Conservation (phyloP, 2,888 invertebrate genomes). For the Cryptophagus acutangulus region DNA sequence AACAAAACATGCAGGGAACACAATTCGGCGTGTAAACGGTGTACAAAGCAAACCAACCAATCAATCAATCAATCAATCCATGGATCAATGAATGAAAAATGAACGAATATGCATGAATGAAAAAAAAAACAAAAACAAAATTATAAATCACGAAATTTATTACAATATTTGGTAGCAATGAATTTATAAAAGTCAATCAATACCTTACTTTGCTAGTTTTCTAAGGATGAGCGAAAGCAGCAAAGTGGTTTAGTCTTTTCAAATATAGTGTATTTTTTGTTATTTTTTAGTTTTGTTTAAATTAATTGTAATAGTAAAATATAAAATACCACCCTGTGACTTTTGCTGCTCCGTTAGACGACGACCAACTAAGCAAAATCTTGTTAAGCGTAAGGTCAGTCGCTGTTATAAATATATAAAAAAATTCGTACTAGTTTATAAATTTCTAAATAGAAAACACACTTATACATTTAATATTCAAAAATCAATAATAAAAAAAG, state of each 20-base stretch:
- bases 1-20: slow-evolving; percentile 2
- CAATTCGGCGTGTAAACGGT: no score
- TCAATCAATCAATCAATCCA: no score
- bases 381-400: slow-evolving; percentile 42
- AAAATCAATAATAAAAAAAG: slow-evolving; percentile 43
- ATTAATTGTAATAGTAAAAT: no score
- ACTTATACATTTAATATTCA: slow-evolving; percentile 48
- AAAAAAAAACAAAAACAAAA: slow-evolving; percentile 42
- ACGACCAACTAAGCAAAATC: slow-evolving; percentile 37
- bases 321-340: slow-evolving; percentile 26
- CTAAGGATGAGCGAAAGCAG: slow-evolving; percentile 35
- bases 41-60: no score
- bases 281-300: background rate
- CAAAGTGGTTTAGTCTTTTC: slow-evolving; percentile 41
- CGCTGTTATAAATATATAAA: slow-evolving; percentile 33
- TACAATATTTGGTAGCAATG: slow-evolving; percentile 52
- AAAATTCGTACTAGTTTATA: slow-evolving; percentile 45
- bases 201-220: slow-evolving; percentile 43
- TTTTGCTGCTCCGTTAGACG: slow-evolving; percentile 29
- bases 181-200: slow-evolving; percentile 46
- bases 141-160: slow-evolving; percentile 51
- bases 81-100: slow-evolving; percentile 16
- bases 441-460: slow-evolving; percentile 50
- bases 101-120: no score
- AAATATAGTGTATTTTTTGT: slow-evolving; percentile 22